These are phyloP conservation scores for Stegastes partitus DNA, from an alignment of 2,113 vertebrate species.

Conservation along the genomic window DNA sequence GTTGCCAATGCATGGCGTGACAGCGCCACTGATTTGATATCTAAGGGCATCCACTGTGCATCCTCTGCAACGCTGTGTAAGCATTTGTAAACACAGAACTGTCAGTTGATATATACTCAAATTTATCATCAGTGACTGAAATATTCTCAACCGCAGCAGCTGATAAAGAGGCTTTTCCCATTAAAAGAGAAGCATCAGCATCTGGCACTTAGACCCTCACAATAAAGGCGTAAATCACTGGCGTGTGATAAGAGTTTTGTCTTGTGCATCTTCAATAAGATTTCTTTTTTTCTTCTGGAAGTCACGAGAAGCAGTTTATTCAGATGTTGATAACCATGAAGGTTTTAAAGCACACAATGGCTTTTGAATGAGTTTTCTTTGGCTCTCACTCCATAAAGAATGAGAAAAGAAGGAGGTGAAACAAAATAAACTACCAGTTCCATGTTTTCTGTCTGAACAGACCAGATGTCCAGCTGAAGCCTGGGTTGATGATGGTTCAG, in stretches of 20 bases:
- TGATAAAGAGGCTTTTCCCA: constrained; percentile 38
- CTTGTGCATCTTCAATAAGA: not conserved
- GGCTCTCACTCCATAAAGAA: not conserved
- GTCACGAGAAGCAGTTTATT: not conserved
- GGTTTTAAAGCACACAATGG: not conserved
- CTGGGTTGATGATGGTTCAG: not conserved
- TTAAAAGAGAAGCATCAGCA: constrained; percentile 1
- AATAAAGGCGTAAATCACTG: constrained; percentile 19
- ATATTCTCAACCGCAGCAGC: constrained; percentile 20
- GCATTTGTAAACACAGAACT: constrained; percentile 52
- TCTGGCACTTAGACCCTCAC: not conserved
- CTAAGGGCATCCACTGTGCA: constrained; percentile 22
- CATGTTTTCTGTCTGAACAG: not conserved
- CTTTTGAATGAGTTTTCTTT: not conserved
- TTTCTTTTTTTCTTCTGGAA: constrained; percentile 1
- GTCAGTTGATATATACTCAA: constrained; percentile 51
- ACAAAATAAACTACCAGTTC: not conserved
- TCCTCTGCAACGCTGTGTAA: constrained; percentile 31
- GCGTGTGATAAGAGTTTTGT: constrained; percentile 1
- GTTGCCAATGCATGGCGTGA: constrained; percentile 34
- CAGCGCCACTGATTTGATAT: constrained; percentile 45
- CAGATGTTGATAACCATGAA: not conserved
- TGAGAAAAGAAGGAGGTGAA: not conserved
- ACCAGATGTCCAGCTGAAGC: not conserved
- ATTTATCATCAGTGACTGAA: constrained; percentile 50